Conservation (phyloP, 1,140 invertebrate genomes). For the Daktulosphaira vitifoliae region DNA sequence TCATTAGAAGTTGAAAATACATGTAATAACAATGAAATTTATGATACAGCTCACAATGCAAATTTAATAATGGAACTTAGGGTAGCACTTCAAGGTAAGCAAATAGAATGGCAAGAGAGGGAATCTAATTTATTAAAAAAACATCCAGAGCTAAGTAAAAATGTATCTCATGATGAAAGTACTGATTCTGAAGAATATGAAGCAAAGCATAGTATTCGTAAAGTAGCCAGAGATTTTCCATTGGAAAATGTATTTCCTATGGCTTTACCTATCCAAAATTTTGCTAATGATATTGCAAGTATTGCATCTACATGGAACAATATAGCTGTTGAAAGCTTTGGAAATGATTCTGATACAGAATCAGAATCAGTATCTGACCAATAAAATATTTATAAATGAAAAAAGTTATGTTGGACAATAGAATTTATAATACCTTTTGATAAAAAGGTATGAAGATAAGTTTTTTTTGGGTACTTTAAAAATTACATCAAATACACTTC, state of each 20-base stretch:
- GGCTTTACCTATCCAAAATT: background rate
- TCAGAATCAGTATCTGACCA: no score
- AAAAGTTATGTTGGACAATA: no score
- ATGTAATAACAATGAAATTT: background rate
- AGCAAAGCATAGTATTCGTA: background rate
- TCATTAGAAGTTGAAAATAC: background rate
- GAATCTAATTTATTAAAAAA: constrained; percentile 16
- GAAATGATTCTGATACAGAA: constrained; percentile 2
- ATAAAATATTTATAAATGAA: no score
- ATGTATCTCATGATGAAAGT: background rate
- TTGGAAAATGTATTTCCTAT: background rate
- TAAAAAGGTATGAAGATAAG: no score
- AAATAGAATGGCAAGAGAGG: constrained; percentile 7
- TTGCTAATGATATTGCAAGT: constrained; percentile 17
- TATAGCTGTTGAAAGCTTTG: constrained; percentile 1
- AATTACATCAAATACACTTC: no score
- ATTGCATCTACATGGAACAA: constrained; percentile 20
- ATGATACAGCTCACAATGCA: constrained; percentile 4
- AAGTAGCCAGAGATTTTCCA: background rate
- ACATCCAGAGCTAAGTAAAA: constrained; percentile 2
- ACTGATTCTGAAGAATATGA: background rate
- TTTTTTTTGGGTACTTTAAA: no score
- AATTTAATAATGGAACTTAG: constrained; percentile 22
- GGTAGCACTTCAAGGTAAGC: constrained; percentile 8
- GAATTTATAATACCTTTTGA: no score